Evolutionary conservation across 2,113 vertebrate species (phyloP).

Genomic region (Excalfactoria chinensis): DNA sequence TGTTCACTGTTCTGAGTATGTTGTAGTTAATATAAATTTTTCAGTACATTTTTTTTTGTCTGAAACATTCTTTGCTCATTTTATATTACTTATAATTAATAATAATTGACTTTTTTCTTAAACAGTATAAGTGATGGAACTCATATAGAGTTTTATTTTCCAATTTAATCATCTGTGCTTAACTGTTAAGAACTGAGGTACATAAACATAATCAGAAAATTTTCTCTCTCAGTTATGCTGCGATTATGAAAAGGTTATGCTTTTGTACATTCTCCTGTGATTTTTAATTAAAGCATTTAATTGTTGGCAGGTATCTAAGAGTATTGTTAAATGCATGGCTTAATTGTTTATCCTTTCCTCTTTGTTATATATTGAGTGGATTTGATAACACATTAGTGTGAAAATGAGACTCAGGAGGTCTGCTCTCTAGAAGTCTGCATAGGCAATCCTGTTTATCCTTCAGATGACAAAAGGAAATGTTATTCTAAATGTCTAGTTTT

Average conservation of each 20-base stretch:
- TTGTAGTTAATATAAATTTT: background rate
- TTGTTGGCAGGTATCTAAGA: slow-evolving; percentile 74
- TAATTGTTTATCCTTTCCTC: slow-evolving; percentile 77
- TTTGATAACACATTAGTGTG: slow-evolving; percentile 68
- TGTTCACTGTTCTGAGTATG: background rate
- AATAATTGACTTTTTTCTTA: background rate
- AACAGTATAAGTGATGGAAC: background rate
- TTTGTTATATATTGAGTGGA: slow-evolving; percentile 72
- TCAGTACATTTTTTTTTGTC: background rate
- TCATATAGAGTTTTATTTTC: background rate
- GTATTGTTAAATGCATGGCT: slow-evolving; percentile 62
- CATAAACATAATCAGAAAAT: slow-evolving; percentile 37
- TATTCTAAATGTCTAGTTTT: slow-evolving; percentile 55
- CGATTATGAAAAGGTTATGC: slow-evolving; percentile 50
- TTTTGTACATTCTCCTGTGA: slow-evolving; percentile 51
- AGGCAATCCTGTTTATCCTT: slow-evolving; percentile 13
- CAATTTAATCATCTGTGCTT: background rate
- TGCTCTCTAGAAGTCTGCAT: slow-evolving; percentile 42
- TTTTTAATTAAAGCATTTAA: slow-evolving; percentile 75
- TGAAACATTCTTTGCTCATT: background rate
- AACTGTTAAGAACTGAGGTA: background rate
- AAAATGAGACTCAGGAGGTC: slow-evolving; percentile 71
- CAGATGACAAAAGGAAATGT: slow-evolving; percentile 61
- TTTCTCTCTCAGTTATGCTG: background rate
- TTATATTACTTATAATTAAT: background rate